Base-by-base conservation (phyloP, 2,888 invertebrate genomes). In the Brenthis hecate region DNA sequence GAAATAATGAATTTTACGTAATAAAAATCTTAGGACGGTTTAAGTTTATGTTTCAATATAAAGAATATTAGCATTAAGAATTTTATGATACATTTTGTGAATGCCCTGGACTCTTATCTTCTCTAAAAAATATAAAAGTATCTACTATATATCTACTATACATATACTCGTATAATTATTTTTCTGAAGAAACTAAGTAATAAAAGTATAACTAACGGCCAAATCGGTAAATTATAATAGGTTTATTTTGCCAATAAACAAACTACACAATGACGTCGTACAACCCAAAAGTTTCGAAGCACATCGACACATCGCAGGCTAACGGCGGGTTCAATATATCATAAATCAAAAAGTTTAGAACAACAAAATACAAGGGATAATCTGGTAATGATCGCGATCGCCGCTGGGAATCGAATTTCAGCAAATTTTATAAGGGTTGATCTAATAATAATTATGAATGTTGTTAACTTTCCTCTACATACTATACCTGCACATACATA, bases 281-380 rank as follows among this genome's bases (percentile, higher is more conserved):
- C 11, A 55, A 55, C 56, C 32, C 55, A 51, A 66, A 66, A 67
- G 43, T 67, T 51, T 6, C 36, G n/a, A 28, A 28, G 69, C 65
- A 55, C 73, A 72, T 74, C 75, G 75, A 79, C 81, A 77, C 75
- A 78, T 81, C 78, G 76, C 50, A 16, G 48, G 48, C 60, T 28
- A 76, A 78, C 78, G 80, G 77, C 78, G 77, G 78, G 78, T 67
- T 80, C 82, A 87, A 87, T 85, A 83, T 83, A 85, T 85, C 89
- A 88, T 91, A 91, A 91, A 91, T 91, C 89, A 91, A 82, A 89
- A 89, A 89, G 80, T 91, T 90, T 82, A 78, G 74, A 80, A 85
- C 85, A 84, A 82, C 85, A 85, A 83, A 85, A 85, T 81, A 82
- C 75, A 76, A 81, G 84, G 85, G 87, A 87, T 90, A 89, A 90